Evolutionary conservation across 2,888 invertebrate species (phyloP), one percentile per base, ranked within the genome.

Genomic region (Hetaerina titia): DNA sequence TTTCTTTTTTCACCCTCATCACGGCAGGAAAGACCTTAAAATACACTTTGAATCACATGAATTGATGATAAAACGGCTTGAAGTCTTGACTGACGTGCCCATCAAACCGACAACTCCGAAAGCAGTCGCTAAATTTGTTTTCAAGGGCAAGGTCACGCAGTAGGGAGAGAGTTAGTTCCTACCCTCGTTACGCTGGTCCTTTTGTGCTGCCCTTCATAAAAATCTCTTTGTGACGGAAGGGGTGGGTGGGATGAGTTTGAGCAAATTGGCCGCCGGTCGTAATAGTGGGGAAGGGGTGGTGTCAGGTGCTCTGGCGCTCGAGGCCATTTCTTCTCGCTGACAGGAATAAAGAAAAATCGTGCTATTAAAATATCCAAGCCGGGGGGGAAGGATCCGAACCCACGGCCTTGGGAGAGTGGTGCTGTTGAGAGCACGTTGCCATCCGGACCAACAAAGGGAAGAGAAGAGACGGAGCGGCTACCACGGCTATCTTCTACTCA

Each of bases 61-160:
- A 45, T 45, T 45, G 45, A 45, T 45, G 45, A 45, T 45, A 45
- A 45, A 45, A 45, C 45, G 45, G 45, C 45, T 45, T 45, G 45
- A 45, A 45, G 45, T 45, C 2, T 45, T 45, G 45, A 45, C 1
- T 45, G 45, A 45, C 45, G 4, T 45, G 45, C 45, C 45, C 45
- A 45, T 45, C 45, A 31, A 22, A 81, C 25, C 31, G 81, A 31
- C 81, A 31, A 81, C 81, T 81, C 81, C 7, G 31, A 22, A 81
- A 81, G 8, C 15, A 81, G 11, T 81, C 25, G 31, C 11, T 81
- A 9, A 81, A 81, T 81, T 31, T 31, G 11, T 25, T 22, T 81
- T 81, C 81, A 81, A 81, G 81, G 81, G 81, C 81, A 81, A 81
- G 81, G 81, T 22, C 31, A 81, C 81, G 81, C 9, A 2, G n/a